Percentiles rank a stretch among this genome's conserved stretches.
Conservation (phyloP, 2,113 vertebrate genomes). For the Poeciliopsis prolifica region DNA sequence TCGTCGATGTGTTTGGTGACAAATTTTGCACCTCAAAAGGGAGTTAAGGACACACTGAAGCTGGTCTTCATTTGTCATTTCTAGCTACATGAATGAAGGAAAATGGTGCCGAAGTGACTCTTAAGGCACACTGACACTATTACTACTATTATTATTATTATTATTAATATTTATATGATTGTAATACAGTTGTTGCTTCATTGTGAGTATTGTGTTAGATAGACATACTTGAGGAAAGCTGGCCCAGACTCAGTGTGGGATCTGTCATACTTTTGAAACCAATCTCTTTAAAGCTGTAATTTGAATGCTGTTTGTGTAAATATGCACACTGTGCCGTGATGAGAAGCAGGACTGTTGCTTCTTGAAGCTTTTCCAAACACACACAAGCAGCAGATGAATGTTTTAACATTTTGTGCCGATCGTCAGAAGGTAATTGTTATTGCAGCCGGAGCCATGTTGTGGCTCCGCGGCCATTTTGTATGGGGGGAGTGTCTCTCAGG, state of each 20-base stretch:
- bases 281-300: conserved; percentile 20
- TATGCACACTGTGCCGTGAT: conserved; percentile 34
- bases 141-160: conserved; percentile 58
- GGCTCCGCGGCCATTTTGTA: conserved; percentile 73
- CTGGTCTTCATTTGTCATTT: conserved; percentile 74
- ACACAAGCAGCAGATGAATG: conserved; percentile 47
- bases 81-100: conserved; percentile 28
- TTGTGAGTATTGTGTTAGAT: conserved; percentile 59
- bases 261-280: conserved; percentile 1
- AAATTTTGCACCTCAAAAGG: conserved; percentile 55
- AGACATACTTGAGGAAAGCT: conserved; percentile 14
- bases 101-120: conserved; percentile 38
- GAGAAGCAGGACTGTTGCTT: conserved; percentile 5
- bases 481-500: conserved; percentile 25
- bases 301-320: conserved; percentile 35
- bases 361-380: conserved; percentile 24
- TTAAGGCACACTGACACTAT: conserved; percentile 20
- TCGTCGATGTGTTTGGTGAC: conserved; percentile 46
- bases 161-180: conserved; percentile 73
- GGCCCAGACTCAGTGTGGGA: conserved; percentile 25
- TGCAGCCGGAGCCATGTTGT: conserved; percentile 66
- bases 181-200: conserved; percentile 57
- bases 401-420: conserved; percentile 27
- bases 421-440: conserved; percentile 24
- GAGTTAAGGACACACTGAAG: conserved; percentile 68